Base-by-base conservation (phyloP, 2,113 vertebrate species). In the Sapajus apella region DNA sequence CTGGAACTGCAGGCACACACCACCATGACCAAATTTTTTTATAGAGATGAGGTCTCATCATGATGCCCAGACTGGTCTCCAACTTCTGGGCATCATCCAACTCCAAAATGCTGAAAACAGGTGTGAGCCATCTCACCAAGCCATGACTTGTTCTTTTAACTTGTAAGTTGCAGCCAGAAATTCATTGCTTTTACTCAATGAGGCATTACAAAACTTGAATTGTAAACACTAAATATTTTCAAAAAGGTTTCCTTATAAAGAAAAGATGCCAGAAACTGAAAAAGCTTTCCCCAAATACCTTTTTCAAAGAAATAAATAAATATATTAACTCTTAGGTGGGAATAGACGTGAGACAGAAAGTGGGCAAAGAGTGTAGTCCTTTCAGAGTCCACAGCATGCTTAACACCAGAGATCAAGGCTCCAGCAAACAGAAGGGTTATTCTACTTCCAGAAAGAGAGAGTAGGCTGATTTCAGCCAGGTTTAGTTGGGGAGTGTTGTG, bases 121-220 rank as follows among this genome's bases (percentile, higher is more conserved):
- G 61, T 27, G 6, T 64, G 61, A 64, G 12, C 61, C 61, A 64
- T 14, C 12, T 14, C 30, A 1, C 27, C 61, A 12, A 64, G 12
- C 12, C 27, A 30, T 64, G 61, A 32, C 27, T 64, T 64, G 27
- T 64, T 96, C 87, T 97, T 94, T 85, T 50, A 81, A 84, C 79
- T 73, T 85, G 9, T 40, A 96, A 93, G 47, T 89, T 92, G 0
- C 0, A 72, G 56, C 3, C 82, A 96, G 96, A 92, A 95, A 97
- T 50, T 73, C 64, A 52, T 55, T 80, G n/a, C 40, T 21, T 76
- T 84, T 72, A 92, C 23, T 61, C 16, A 87, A 75, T 35, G 20
- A 90, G 90, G 21, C 8, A 77, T 81, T 85, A 92, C 6, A 70
- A 96, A 87, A 61, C 21, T 85, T 90, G n/a, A 84, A 89, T 94